Base-by-base conservation (phyloP, 2,888 invertebrate genomes). In the Nemapogon koenigi region DNA sequence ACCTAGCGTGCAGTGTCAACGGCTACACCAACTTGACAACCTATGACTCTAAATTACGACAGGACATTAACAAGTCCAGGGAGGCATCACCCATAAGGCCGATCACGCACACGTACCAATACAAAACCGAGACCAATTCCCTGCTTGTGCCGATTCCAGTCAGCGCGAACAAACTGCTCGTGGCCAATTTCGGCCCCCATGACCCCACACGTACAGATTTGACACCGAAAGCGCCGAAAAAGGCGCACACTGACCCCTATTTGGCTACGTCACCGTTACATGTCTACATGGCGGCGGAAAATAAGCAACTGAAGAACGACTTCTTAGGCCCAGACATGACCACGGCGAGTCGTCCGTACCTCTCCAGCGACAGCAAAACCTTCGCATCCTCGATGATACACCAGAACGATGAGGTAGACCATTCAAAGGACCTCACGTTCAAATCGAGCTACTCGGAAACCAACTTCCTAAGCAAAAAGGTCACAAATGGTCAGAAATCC, bases 21-120 rank as follows among this genome's bases (percentile, higher is more conserved):
- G 94, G 94, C 3, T 95, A 95, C 61, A 90, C 91, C 3, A 90
- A 90, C 50, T 81, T 91, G 40, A 92, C 90, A 4, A 90, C 91
- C 41, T 94, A 93, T 82, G 90, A 92, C 64, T 90, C 91, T 0
- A 88, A 89, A 57, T 70, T 88, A 25, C 79, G 90, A 10, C 89
- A 89, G 56, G 88, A 89, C 35, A 84, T 87, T 38, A 85, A 83
- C 48, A 88, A 84, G 50, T 89, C 89, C 26, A 69, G 88, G 32
- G 88, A 88, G 59, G 85, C 86, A 0, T 88, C 88, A 1, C 88
- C 88, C 1, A 87, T 87, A 49, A 73, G 88, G 33, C 83, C 85
- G 0, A 83, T 78, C 25, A 76, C 76, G 2, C 76, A 78, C 35
- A 72, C 65, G 1, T 78, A 78, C 35, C 75, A 75, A 39, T 76